Evolutionary conservation across 1,140 invertebrate genomes (phyloP).

Genomic region (Hyles euphorbiae): DNA sequence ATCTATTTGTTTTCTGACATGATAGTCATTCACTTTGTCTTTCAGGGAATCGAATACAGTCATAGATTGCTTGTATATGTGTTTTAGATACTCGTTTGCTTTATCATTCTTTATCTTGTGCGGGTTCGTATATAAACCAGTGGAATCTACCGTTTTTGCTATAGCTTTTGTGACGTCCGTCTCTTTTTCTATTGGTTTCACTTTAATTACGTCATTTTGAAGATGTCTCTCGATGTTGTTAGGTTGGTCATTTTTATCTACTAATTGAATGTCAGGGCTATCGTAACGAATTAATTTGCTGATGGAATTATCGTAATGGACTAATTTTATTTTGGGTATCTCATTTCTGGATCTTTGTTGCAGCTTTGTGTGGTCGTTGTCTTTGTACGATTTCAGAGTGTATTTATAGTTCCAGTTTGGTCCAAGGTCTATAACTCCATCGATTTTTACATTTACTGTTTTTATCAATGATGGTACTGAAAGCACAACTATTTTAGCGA

Average conservation of each 20-base stretch:
- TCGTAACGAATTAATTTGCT: background rate
- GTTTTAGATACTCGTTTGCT: slow-evolving; percentile 23
- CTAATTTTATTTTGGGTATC: background rate
- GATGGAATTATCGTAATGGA: background rate
- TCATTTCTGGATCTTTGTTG: background rate
- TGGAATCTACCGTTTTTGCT: too few relatives aligned
- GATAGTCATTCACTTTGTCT: slow-evolving; percentile 15
- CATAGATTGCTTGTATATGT: slow-evolving; percentile 30
- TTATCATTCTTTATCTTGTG: slow-evolving; percentile 28
- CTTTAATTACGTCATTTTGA: background rate
- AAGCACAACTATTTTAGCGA: background rate
- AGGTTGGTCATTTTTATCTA: background rate
- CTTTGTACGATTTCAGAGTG: background rate
- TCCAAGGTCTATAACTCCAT: slow-evolving; percentile 29
- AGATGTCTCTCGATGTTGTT: background rate
- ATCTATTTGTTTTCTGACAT: slow-evolving; percentile 19
- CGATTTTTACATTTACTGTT: slow-evolving; percentile 16
- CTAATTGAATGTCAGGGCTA: too few relatives aligned
- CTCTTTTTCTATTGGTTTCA: background rate
- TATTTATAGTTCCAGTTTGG: slow-evolving; percentile 29
- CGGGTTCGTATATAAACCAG: slow-evolving; percentile 1
- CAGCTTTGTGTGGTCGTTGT: background rate
- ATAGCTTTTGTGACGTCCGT: background rate
- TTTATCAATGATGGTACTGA: background rate
- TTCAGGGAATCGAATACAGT: slow-evolving; percentile 29